Conservation (phyloP, 1,140 invertebrate species). For the Micrasema minimum region DNA sequence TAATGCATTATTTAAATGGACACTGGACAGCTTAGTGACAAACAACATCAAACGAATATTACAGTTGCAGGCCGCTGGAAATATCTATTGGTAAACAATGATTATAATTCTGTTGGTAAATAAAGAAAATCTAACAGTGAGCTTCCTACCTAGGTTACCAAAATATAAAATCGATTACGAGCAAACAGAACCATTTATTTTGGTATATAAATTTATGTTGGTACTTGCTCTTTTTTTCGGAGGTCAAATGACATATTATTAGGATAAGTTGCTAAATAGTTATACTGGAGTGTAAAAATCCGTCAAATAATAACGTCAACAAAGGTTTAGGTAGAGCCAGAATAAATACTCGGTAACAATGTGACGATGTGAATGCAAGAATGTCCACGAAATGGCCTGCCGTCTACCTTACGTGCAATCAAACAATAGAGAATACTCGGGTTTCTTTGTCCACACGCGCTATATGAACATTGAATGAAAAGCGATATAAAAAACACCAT, state of each 20-base stretch:
- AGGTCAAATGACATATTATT: conserved; percentile 11
- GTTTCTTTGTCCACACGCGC: neutral
- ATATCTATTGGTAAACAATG: too few species aligned
- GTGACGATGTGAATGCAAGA: conserved; percentile 20
- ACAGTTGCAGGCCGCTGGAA: too few species aligned
- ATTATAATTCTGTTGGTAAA: neutral
- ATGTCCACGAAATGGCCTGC: conserved; percentile 33
- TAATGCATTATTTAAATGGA: too few species aligned
- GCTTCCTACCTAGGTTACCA: conserved; percentile 13
- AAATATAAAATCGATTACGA: conserved; percentile 34
- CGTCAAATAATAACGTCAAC: conserved; percentile 3
- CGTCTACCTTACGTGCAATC: conserved; percentile 25
- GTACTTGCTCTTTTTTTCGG: conserved; percentile 8
- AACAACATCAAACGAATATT: too few species aligned
- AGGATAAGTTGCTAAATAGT: neutral
- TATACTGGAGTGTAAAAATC: neutral
- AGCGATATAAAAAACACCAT: conserved; percentile 7
- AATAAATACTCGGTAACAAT: conserved; percentile 25
- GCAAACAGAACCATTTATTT: conserved; percentile 34
- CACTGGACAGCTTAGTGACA: too few species aligned
- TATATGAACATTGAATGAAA: conserved; percentile 1
- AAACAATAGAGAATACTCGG: conserved; percentile 19
- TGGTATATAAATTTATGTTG: conserved; percentile 3
- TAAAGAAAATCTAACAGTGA: conserved; percentile 1
- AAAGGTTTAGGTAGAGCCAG: neutral